Base-by-base conservation (phyloP, 1,140 invertebrate species). In the Aradophagus sp. region DNA sequence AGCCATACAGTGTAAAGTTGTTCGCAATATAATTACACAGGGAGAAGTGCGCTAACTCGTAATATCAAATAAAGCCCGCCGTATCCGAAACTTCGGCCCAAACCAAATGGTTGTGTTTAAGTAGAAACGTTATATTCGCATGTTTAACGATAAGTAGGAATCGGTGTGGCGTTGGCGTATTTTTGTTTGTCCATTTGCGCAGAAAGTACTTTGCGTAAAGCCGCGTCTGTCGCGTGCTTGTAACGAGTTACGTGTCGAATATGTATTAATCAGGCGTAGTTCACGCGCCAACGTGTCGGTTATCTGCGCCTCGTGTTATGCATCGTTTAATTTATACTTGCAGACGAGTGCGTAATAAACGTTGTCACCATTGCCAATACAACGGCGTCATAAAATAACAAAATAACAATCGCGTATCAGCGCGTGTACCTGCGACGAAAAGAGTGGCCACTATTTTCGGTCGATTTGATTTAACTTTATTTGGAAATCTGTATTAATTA, bases 261-360 rank as follows among this genome's bases (percentile, higher is more conserved):
- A 62, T 62, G 61, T 72, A 67, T 66, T 62, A 72, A 66, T 72
- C 69, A 72, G 38, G 34, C 38, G 26, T 42, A 66, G 35, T 72
- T 62, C 41, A 42, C 56, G 32, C 62, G 50, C 56, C 7, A 72
- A 61, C 48, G 68, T 55, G 61, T 72, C 44, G 69, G 56, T 67
- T 73, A 73, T 73, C 69, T 62, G 45, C 31, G 41, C 61, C 10
- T 65, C 44, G 52, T 19, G 56, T 56, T 66, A 66, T 66, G 61
- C 62, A 32, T 53, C 62, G 50, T 73, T 73, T 73, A 67, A 73
- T 73, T 73, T 67, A 73, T 73, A 73, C 38, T 62, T 50, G 62
- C 62, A 73, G 69, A 58, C 56, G 31, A 16, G 50, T 4, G 52
- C 17, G 48, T 67, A 66, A 66, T 58, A 50, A 72, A 66, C 50